These are phyloP conservation scores for Gadopsis bispinosus DNA, from an alignment of 2,797 vertebrate genomes.

Conservation along the genomic window DNA sequence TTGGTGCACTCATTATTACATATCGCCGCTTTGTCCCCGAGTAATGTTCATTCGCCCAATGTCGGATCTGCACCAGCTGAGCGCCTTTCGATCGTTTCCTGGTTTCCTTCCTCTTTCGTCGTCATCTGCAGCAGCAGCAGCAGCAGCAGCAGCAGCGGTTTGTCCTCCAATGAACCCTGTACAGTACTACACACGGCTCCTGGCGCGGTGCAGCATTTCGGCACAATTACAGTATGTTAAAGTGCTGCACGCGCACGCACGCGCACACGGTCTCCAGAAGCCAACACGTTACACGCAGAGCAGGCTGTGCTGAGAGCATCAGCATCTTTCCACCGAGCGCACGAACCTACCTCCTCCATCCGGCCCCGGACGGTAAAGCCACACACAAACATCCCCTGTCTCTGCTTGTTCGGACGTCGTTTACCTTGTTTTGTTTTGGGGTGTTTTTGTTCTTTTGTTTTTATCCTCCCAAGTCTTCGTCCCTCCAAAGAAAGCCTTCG, in stretches of 20 bases:
- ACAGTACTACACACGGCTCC: conserved; percentile 48
- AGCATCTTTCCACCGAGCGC: conserved; percentile 49
- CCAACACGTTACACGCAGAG: not conserved
- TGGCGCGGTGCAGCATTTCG: conserved; percentile 49
- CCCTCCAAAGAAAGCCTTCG: conserved; percentile 33
- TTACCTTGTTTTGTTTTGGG: conserved; percentile 70
- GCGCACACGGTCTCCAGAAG: not conserved
- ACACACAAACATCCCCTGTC: conserved; percentile 25
- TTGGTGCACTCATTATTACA: conserved; percentile 48
- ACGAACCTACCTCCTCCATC: conserved; percentile 45
- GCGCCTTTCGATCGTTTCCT: conserved; percentile 54
- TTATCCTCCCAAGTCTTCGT: conserved; percentile 59
- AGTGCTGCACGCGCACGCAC: conserved; percentile 5
- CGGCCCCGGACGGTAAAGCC: conserved; percentile 62
- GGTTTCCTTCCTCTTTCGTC: conserved; percentile 36
- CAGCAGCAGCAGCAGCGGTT: conserved; percentile 36
- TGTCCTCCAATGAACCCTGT: conserved; percentile 69
- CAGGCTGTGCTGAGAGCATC: conserved; percentile 7
- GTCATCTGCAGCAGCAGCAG: conserved; percentile 40
- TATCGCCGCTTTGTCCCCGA: conserved; percentile 21
- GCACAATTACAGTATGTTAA: conserved; percentile 31
- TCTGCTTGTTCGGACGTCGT: conserved; percentile 21
- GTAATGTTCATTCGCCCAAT: conserved; percentile 22
- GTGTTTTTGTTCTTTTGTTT: conserved; percentile 60
- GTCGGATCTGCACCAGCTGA: conserved; percentile 47